Base-by-base conservation (phyloP, 2,888 invertebrate species). In the Clusia tigrina region DNA sequence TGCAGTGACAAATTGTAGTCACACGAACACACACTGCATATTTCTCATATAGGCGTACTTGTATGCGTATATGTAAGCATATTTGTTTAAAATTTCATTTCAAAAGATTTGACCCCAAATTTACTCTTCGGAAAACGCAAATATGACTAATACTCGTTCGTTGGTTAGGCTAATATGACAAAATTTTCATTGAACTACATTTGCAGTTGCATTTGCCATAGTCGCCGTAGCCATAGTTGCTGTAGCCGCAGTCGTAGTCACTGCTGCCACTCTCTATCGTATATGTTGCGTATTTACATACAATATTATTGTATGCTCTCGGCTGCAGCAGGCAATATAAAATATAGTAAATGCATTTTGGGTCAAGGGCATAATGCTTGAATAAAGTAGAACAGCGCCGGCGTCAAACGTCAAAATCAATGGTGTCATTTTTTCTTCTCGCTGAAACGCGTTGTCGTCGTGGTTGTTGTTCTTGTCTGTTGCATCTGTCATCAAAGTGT, bases 341-440 rank as follows among this genome's bases (percentile, higher is more conserved):
- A n/a, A 32, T 9, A 32, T 32, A 32, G 32, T 32, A 32, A 42
- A 42, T 42, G 42, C 22, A 46, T 46, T 57, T 24, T 24, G 24
- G 18, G 25, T 57, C 42, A 57, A 57, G 42, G 42, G 46, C 24
- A 46, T 23, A 42, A 46, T 2, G 42, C 46, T 23, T 17, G 51
- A 20, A 22, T 17, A 42, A 56, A 56, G 56, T 56, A 42, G 56
- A 56, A 52, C 37, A 22, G 22, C 52, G 52, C 22, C 52, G 58
- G 37, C 52, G 52, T 42, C 58, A 52, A 58, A 58, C 26, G 48
- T 48, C 48, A 48, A 48, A 58, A 58, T 46, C 57, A 48, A 58
- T 48, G 48, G 25, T n/a, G 18, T 37, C 15, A 9, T 9, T 10
- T 37, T 10, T 37, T 37, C 15, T 15, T 9, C 37, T 37, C n/a